Evolutionary conservation across 2,888 invertebrate genomes (phyloP).

Genomic region (Sceliomorpha sp.): DNA sequence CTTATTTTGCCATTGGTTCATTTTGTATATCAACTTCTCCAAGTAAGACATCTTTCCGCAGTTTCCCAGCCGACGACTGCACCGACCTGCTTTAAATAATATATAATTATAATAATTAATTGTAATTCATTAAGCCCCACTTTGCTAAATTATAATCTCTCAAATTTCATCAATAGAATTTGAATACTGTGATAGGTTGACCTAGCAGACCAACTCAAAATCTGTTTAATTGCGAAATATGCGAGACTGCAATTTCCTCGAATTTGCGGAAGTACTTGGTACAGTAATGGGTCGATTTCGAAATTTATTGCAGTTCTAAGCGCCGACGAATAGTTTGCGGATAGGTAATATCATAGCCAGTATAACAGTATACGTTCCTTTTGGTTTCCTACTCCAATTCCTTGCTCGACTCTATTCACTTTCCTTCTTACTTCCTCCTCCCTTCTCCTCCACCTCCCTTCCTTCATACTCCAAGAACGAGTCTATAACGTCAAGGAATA

Average conservation of each 20-base stretch:
- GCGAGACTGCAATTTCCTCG: constrained; percentile 45
- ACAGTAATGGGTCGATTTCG: constrained; percentile 47
- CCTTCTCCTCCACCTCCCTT: too few relatives aligned
- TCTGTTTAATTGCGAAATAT: constrained; percentile 47
- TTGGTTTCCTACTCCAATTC: constrained; percentile 10
- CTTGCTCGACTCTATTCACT: constrained; percentile 1
- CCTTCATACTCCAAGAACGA: constrained; percentile 18
- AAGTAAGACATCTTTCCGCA: too few relatives aligned
- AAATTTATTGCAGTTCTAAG: constrained; percentile 52
- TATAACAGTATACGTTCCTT: constrained; percentile 24
- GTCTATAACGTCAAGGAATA: constrained; percentile 38
- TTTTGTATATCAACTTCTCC: too few relatives aligned
- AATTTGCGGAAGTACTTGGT: constrained; percentile 41
- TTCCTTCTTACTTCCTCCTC: constrained; percentile 14
- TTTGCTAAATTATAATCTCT: too few relatives aligned
- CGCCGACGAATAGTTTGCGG: constrained; percentile 48
- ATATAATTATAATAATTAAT: too few relatives aligned
- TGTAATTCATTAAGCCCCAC: too few relatives aligned
- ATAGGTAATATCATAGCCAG: constrained; percentile 46
- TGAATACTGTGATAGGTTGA: constrained; percentile 12
- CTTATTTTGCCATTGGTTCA: too few relatives aligned
- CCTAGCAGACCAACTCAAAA: constrained; percentile 41
- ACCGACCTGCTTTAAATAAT: too few relatives aligned
- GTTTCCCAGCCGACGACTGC: too few relatives aligned
- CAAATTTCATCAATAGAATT: constrained; percentile 16